Conservation (phyloP, 1,140 invertebrate species). For the Drosophila ohnishii region DNA sequence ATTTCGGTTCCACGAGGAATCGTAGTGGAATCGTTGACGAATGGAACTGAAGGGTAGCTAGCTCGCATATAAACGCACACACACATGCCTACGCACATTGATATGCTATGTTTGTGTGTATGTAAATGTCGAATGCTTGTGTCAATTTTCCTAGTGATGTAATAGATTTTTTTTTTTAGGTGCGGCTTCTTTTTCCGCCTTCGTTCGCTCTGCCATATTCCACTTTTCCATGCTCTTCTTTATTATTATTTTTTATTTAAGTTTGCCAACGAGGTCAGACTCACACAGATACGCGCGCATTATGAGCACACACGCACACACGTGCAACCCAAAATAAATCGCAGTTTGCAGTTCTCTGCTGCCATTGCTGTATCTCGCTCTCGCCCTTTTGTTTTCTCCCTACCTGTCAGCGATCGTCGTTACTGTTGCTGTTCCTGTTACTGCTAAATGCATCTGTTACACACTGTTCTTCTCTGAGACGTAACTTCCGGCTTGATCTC, state of each 20-base stretch:
- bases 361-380: background rate
- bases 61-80: conserved; percentile 4
- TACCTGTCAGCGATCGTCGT: conserved; percentile 47
- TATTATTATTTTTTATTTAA: conserved; percentile 32
- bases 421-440: conserved; percentile 10
- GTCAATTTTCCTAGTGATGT: conserved; percentile 74
- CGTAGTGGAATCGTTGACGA: too few relatives aligned
- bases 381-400: conserved; percentile 16
- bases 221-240: conserved; percentile 40
- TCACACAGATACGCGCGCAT: conserved; percentile 26
- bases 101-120: conserved; percentile 11
- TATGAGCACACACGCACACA: conserved; percentile 18
- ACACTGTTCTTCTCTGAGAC: conserved; percentile 27
- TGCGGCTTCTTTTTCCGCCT: conserved; percentile 59
- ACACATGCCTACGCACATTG: conserved; percentile 14
- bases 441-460: conserved; percentile 41
- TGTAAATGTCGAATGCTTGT: conserved; percentile 49
- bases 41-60: too few relatives aligned
- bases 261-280: conserved; percentile 62
- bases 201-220: conserved; percentile 25
- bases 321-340: conserved; percentile 47
- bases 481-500: conserved; percentile 49
- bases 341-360: conserved; percentile 39
- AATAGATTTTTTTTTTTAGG: conserved; percentile 67
- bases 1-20: too few relatives aligned